phyloP scores from a whole-genome alignment of 2,797 vertebrate genomes.

The Pagetopsis macropterus region DNA sequence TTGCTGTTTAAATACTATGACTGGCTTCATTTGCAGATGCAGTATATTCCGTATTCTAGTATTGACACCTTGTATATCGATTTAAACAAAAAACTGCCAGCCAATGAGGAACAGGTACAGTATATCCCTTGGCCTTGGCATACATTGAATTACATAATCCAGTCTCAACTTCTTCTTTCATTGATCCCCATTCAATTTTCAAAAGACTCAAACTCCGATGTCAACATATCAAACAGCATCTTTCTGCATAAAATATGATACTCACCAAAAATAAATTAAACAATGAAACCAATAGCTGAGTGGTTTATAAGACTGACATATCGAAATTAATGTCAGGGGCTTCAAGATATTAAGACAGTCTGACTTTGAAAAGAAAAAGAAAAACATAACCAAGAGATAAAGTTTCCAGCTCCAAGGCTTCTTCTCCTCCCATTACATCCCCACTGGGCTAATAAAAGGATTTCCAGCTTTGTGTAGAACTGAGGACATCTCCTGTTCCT shows the following conservation, averaged over 20 bases:
- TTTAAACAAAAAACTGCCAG: neutral
- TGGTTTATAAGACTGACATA: neutral
- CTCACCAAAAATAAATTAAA: neutral
- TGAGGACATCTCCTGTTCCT: slow-evolving; percentile 34
- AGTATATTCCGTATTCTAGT: neutral
- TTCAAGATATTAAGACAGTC: slow-evolving; percentile 9
- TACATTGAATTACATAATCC: neutral
- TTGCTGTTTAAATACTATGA: neutral
- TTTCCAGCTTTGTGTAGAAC: slow-evolving; percentile 64
- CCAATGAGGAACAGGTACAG: neutral
- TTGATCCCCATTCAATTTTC: neutral
- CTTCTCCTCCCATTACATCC: slow-evolving; percentile 22
- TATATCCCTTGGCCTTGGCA: neutral
- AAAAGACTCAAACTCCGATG: neutral
- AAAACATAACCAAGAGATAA: slow-evolving; percentile 23
- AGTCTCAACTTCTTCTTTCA: too few relatives aligned
- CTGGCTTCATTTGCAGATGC: neutral
- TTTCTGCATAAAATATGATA: neutral
- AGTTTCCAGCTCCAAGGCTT: slow-evolving; percentile 19
- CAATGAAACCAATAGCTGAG: neutral
- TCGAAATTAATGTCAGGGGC: neutral
- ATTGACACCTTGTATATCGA: neutral
- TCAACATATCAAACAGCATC: neutral
- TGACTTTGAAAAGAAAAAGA: neutral
- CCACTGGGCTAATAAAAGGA: slow-evolving; percentile 61